These are phyloP conservation scores for Rhorus exstirpatorius DNA, from an alignment of 2,888 invertebrate species.

Conservation along the genomic window DNA sequence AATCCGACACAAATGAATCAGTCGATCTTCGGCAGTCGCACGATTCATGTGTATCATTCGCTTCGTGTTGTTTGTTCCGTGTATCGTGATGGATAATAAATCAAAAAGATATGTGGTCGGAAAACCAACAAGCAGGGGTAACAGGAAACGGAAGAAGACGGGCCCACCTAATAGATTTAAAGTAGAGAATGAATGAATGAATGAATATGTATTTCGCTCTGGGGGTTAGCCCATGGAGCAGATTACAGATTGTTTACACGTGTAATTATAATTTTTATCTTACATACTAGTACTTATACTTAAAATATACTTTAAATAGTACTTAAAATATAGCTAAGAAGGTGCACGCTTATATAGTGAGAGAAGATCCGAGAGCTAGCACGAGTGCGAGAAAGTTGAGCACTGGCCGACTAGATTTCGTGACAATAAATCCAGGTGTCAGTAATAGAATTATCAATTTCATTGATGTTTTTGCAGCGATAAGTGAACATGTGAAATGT, in stretches of 20 bases:
- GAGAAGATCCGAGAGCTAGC: constrained; percentile 29
- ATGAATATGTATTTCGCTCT: no score
- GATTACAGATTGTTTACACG: no score
- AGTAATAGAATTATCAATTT: constrained; percentile 28
- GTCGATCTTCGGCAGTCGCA: constrained; percentile 25
- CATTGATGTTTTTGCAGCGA: constrained; percentile 32
- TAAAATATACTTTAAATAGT: no score
- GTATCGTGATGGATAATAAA: constrained; percentile 25
- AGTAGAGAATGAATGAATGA: no score
- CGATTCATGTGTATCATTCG: not conserved
- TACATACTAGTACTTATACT: no score
- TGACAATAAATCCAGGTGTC: constrained; percentile 32
- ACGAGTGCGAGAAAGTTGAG: constrained; percentile 35
- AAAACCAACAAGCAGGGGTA: constrained; percentile 20
- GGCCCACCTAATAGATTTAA: constrained; percentile 26
- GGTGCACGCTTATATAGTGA: no score
- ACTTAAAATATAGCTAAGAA: no score
- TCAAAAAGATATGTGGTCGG: constrained; percentile 27
- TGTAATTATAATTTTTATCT: no score
- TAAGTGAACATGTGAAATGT: no score
- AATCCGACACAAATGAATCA: constrained; percentile 19
- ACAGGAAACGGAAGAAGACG: constrained; percentile 20
- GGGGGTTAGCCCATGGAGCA: no score
- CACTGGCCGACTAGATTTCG: constrained; percentile 43
- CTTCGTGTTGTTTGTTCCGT: not conserved